phyloP scores from a whole-genome alignment of 2,888 invertebrate genomes.

The Scaptomyza tumidula region DNA sequence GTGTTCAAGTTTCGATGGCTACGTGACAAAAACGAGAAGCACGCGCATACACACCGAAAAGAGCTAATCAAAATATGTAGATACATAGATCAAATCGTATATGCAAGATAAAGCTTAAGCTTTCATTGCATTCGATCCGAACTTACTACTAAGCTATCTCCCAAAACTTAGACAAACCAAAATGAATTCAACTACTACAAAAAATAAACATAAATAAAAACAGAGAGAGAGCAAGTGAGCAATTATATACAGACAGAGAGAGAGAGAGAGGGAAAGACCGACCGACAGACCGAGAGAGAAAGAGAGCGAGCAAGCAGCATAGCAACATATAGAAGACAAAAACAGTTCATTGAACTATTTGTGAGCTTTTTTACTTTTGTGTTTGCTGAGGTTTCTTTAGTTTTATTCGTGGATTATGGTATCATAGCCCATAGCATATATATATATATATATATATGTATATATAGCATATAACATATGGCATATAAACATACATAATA shows the following conservation, averaged over 20 bases:
- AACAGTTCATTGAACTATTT: slow-evolving; percentile 81
- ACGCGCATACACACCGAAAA: slow-evolving; percentile 9
- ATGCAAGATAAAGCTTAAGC: slow-evolving; percentile 28
- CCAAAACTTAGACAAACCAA: slow-evolving; percentile 49
- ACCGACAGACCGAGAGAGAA: slow-evolving; percentile 28
- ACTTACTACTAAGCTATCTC: slow-evolving; percentile 33
- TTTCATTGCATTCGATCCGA: slow-evolving; percentile 53
- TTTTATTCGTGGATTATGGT: slow-evolving; percentile 82
- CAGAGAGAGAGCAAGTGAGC: slow-evolving; percentile 16
- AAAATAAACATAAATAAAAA: slow-evolving; percentile 65
- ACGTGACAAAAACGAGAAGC: slow-evolving; percentile 61
- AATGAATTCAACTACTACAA: slow-evolving; percentile 67
- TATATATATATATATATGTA: slow-evolving; percentile 24
- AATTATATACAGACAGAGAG: slow-evolving; percentile 24
- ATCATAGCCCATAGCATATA: slow-evolving; percentile 67
- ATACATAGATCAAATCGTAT: slow-evolving; percentile 10
- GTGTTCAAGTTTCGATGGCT: slow-evolving; percentile 27
- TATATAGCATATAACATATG: slow-evolving; percentile 52
- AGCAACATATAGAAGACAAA: slow-evolving; percentile 73
- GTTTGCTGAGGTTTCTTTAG: slow-evolving; percentile 76
- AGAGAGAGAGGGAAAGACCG: slow-evolving; percentile 12
- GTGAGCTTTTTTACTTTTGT: slow-evolving; percentile 73
- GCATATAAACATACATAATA: slow-evolving; percentile 23
- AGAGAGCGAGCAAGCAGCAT: slow-evolving; percentile 58
- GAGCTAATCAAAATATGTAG: not conserved